Evolutionary conservation across 1,140 invertebrate species (phyloP), one percentile per base, ranked within the genome.

Genomic region (Cecropterus lyciades): DNA sequence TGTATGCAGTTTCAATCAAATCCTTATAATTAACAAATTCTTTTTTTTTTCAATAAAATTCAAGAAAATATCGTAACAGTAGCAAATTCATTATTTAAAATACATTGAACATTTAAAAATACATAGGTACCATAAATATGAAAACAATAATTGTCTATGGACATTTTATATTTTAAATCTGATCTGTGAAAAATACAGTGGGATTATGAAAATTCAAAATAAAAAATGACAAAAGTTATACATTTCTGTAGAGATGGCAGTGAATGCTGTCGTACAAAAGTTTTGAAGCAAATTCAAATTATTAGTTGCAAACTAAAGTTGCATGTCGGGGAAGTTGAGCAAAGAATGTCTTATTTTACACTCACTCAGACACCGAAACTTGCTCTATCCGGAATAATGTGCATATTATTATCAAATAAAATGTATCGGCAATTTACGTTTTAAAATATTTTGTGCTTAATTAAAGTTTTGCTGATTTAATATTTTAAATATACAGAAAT

Each of bases 241-340:
- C 27, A n/a, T 45, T 57, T 43, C 5, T 45, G 55, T 43, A 27
- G n/a, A 57, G 55, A 43, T 45, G 55, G 55, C 55, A 57, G 55
- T 57, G 17, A 43, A 45, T 43, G 17, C 55, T 57, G 17, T 27
- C 20, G 17, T 42, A 24, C 40, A 30, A 13, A 15, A 57, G 20
- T 57, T 57, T 20, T 17, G 13, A 57, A 57, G 17, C 20, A 45
- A 45, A 57, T 45, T 17, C 53, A 20, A 56, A 43, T 52, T 55
- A 55, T 20, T 55, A 40, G 40, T 57, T 45, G 14, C 4, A 27
- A 57, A 57, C 42, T 27, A 52, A 33, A 52, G 42, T 24, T 42
- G n/a, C 20, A 57, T 57, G 40, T 24, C 13, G 16, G n/a, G 20
- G 20, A 17, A 55, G 16, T 42, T 40, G 16, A 55, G 33, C 46